Percentiles rank a stretch among this genome's conserved stretches.
These are phyloP conservation scores for Reticulitermes speratus DNA, from an alignment of 1,140 invertebrate species.

Conservation along the genomic window DNA sequence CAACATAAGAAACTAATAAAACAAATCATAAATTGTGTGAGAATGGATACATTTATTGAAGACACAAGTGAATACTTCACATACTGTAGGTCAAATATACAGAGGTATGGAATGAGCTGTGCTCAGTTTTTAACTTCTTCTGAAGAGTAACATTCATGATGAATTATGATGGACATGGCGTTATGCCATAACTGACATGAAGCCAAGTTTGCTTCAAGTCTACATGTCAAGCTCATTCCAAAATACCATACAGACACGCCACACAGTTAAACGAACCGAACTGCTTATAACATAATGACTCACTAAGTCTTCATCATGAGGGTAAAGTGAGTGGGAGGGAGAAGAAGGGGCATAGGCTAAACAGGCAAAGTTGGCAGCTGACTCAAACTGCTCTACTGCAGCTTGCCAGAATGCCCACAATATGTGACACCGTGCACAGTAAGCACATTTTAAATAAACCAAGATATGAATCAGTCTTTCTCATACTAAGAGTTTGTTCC, in stretches of 20 bases:
- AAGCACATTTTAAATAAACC: slow-evolving; percentile 13
- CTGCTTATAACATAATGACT: slow-evolving; percentile 15
- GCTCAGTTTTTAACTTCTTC: not conserved
- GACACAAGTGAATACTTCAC: not conserved
- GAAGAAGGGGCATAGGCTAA: not conserved
- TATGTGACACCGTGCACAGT: not conserved
- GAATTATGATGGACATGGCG: not conserved
- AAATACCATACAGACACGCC: not conserved
- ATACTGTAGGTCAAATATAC: not conserved
- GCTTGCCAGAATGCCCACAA: not conserved
- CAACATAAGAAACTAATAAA: not conserved
- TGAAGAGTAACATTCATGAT: not conserved
- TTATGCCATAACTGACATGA: not conserved
- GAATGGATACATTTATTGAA: not conserved
- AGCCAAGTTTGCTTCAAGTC: not conserved
- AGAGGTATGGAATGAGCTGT: not conserved
- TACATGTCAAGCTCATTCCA: not conserved
- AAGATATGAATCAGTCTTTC: not conserved
- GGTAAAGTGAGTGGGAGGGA: not conserved
- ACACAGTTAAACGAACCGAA: not conserved
- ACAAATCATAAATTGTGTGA: not conserved
- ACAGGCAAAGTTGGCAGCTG: not conserved
- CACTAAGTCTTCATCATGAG: not conserved
- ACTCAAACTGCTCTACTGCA: not conserved
- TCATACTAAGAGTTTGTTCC: not conserved